Evolutionary conservation across 2,888 invertebrate genomes (phyloP), one percentile per base, ranked within the genome.

Genomic region (Scaptodrosophila latifasciaeformis): DNA sequence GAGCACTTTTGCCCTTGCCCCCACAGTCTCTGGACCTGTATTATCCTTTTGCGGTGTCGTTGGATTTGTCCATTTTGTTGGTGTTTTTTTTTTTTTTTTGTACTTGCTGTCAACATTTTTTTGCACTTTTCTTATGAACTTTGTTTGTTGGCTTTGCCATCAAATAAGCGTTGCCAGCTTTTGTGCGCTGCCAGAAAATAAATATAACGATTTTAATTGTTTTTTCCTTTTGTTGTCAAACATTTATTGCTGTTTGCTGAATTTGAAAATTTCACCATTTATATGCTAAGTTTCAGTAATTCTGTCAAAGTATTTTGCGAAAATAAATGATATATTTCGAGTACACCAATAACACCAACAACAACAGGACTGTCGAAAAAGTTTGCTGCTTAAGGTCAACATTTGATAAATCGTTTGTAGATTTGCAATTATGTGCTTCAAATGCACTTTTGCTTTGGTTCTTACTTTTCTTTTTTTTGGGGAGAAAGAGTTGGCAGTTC

Each of bases 191-290:
- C 9, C 5, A 27, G 27, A 13, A 17, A 34, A 1, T 34, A 9
- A 27, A 27, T 18, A 75, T 56, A 61, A 70, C 62, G 71, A 72
- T 72, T n/a, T n/a, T n/a, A n/a, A n/a, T n/a, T n/a, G n/a, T n/a
- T n/a, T n/a, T n/a, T n/a, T n/a, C n/a, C n/a, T n/a, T n/a, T n/a
- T n/a, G n/a, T n/a, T n/a, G n/a, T n/a, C n/a, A n/a, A n/a, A n/a
- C n/a, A n/a, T n/a, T n/a, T n/a, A n/a, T n/a, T n/a, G n/a, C n/a
- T n/a, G n/a, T n/a, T n/a, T n/a, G n/a, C n/a, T n/a, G n/a, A n/a
- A n/a, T n/a, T n/a, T n/a, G n/a, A n/a, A n/a, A n/a, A n/a, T n/a
- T n/a, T n/a, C n/a, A n/a, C n/a, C n/a, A n/a, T n/a, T n/a, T n/a
- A n/a, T n/a, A n/a, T n/a, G n/a, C n/a, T n/a, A n/a, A n/a, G n/a